Evolutionary conservation across 37 sponge, comb jelly and placozoan genomes (phyloP), one percentile per base, ranked within the genome.

Genomic region (Oopsacas minuta): DNA sequence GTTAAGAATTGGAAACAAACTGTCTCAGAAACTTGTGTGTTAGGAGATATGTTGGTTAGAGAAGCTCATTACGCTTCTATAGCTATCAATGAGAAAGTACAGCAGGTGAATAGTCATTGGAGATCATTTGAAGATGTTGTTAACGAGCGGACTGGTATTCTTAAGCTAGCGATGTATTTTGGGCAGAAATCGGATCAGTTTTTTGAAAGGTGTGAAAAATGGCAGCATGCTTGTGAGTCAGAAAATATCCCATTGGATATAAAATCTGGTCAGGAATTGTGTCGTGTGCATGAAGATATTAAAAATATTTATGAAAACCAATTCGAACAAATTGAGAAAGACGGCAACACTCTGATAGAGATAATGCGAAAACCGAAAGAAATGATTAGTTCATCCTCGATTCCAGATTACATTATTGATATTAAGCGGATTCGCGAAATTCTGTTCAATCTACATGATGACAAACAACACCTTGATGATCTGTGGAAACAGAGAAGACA

Each of bases 361-460:
- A 61, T 61, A 3, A 61, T 61, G 75, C 75, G 75, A 34, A 61
- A 61, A 61, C 75, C 75, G 22, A 61, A 61, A n/a, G 75, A 61
- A n/a, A 25, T 61, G 30, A 61, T 61, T n/a, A 61, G 75, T 34
- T 61, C 75, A 5, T 34, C 75, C 28, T 61, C 75, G 22, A 7
- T 12, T 3, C 75, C 75, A 7, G 30, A 61, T 12, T 61, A 61
- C 75, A 61, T 61, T n/a, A 12, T 25, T 12, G 75, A 61, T 61
- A 12, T 61, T 3, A 61, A 61, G 75, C 75, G 75, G 75, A 61
- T 61, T 10, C 75, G 75, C 75, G 75, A 12, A 61, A 12, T 61
- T n/a, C 75, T 61, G 22, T 61, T 25, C 75, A 12, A 61, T 34
- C 75, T 61, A 12, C 75, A 34, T 25, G 75, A 61, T 12, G 75